phyloP scores from a whole-genome alignment of 2,113 vertebrate genomes.

The Erythrocebus patas region DNA sequence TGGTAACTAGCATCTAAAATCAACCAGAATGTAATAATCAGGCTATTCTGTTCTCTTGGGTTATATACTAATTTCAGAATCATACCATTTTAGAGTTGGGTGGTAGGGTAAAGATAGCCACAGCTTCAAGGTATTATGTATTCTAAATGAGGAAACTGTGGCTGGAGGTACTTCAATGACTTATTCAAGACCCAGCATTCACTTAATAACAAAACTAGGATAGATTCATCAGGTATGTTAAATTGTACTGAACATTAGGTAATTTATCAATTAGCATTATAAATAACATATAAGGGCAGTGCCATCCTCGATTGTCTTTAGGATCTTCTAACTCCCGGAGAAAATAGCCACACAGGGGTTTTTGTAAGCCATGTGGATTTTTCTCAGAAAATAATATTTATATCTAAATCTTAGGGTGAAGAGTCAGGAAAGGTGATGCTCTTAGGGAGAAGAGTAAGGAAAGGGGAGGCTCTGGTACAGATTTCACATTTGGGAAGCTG shows the following conservation, averaged over 20 bases:
- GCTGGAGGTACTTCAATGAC: background rate
- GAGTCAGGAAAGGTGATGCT: background rate
- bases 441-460: background rate
- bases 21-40: background rate
- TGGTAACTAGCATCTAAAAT: background rate
- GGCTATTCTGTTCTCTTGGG: background rate
- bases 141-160: background rate
- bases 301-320: background rate
- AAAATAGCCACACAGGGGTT: background rate
- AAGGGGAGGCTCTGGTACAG: background rate
- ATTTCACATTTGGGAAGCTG: background rate
- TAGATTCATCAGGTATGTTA: background rate
- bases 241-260: background rate
- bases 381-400: background rate
- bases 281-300: background rate
- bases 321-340: background rate
- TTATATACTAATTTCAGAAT: slow-evolving; percentile 13
- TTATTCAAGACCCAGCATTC: background rate
- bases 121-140: background rate
- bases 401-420: background rate
- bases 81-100: background rate
- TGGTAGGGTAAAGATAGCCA: background rate
- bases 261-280: background rate
- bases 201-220: background rate
- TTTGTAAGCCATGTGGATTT: background rate